phyloP scores from a whole-genome alignment of 2,888 invertebrate genomes.

The Hydraecia micacea region DNA sequence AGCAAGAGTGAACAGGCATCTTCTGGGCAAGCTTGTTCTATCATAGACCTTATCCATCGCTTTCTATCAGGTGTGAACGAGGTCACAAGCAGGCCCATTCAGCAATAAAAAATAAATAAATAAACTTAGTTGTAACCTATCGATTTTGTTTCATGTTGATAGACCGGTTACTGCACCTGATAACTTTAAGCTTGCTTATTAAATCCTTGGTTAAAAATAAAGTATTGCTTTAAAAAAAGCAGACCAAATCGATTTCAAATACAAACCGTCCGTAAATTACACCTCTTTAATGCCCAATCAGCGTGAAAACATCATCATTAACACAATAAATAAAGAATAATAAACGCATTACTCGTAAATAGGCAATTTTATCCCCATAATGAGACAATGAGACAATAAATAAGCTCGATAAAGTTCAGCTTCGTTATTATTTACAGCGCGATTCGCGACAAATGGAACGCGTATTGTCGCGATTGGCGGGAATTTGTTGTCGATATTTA shows the following conservation, averaged over 20 bases:
- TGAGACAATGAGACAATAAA: slow-evolving; percentile 88
- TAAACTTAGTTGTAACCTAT: too few species aligned
- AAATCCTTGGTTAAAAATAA: not conserved
- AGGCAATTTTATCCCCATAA: slow-evolving; percentile 74
- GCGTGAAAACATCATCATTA: slow-evolving; percentile 44
- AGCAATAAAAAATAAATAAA: not conserved
- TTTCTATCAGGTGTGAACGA: not conserved
- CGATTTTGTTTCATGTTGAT: not conserved
- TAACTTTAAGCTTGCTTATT: not conserved
- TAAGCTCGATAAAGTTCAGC: slow-evolving; percentile 84
- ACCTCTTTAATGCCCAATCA: slow-evolving; percentile 10
- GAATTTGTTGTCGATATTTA: slow-evolving; percentile 86
- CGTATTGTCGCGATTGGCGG: slow-evolving; percentile 85
- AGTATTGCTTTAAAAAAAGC: not conserved
- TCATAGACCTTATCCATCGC: not conserved
- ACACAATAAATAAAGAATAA: slow-evolving; percentile 59
- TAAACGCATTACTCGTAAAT: slow-evolving; percentile 71
- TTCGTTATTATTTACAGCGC: slow-evolving; percentile 84
- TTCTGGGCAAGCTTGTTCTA: too few species aligned
- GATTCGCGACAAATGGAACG: slow-evolving; percentile 84
- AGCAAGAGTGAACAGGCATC: not conserved
- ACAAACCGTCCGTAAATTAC: not conserved
- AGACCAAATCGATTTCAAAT: too few species aligned
- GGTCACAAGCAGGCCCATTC: not conserved
- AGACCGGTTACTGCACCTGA: not conserved